A percentile compares a stretch with the other conserved stretches of the same genome.
phyloP scores from a whole-genome alignment of 2,888 invertebrate genomes.

The Asteroscopus sphinx region DNA sequence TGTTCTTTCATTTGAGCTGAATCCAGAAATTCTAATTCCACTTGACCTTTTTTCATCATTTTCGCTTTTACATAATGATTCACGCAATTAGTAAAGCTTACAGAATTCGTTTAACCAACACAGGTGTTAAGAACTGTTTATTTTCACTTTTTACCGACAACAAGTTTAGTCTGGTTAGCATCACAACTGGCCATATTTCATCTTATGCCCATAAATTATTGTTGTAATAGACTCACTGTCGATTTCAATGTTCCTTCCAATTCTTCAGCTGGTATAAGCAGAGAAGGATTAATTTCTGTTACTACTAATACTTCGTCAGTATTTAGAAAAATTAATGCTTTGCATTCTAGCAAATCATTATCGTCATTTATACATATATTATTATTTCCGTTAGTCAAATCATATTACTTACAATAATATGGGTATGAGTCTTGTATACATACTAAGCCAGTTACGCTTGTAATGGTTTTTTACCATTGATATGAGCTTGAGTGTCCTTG shows the following conservation, averaged over 20 bases:
- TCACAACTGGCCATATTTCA: slow-evolving; percentile 57
- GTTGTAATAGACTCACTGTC: slow-evolving; percentile 39
- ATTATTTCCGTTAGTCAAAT: slow-evolving; percentile 8
- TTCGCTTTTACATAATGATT: slow-evolving; percentile 39
- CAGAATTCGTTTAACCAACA: slow-evolving; percentile 32
- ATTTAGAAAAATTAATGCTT: neutral
- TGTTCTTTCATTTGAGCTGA: too few species aligned
- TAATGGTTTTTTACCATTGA: too few species aligned
- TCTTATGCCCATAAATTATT: slow-evolving; percentile 52
- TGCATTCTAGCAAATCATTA: slow-evolving; percentile 15
- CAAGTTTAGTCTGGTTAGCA: slow-evolving; percentile 62
- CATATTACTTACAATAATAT: slow-evolving; percentile 26
- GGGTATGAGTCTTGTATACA: too few species aligned
- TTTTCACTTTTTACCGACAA: slow-evolving; percentile 53
- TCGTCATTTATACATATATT: slow-evolving; percentile 26
- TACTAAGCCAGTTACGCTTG: too few species aligned
- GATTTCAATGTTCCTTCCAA: slow-evolving; percentile 4
- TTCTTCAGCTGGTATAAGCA: neutral
- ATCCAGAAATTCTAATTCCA: neutral
- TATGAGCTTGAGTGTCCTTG: slow-evolving; percentile 32
- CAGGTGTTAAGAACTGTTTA: slow-evolving; percentile 49
- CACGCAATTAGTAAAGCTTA: slow-evolving; percentile 27
- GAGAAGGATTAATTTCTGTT: neutral
- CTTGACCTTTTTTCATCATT: neutral
- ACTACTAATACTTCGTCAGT: neutral